Evolutionary conservation across 2,888 invertebrate genomes (phyloP), one percentile per base, ranked within the genome.

Genomic region (Acanthoscelides obtectus): DNA sequence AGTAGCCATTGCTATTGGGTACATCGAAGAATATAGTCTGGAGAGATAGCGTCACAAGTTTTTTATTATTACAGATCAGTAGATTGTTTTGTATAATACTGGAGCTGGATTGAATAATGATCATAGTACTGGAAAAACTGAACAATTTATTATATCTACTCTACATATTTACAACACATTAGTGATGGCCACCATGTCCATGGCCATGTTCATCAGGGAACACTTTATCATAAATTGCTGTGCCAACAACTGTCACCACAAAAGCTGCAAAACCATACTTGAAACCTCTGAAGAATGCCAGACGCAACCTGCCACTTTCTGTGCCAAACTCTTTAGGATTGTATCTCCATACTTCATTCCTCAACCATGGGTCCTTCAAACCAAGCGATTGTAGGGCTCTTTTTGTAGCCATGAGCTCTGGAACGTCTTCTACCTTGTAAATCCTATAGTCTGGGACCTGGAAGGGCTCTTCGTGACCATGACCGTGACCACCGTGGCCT

Each of bases 321-420:
- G 89, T 90, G 20, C 91, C 90, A 77, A 89, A 91, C 20, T 84
- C 80, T 69, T 89, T 90, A 1, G 86, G 86, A 79, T 92, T 86
- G 81, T 89, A 95, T 22, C 93, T 88, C 96, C 96, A 96, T 0
- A 92, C 94, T 85, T 95, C 93, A 84, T 96, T 96, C 81, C 96
- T 91, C 69, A 95, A 86, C 96, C 96, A 96, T 0, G 96, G 96
- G 85, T 96, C 95, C 74, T 89, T 90, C 0, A 96, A 85, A 3
- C 95, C 95, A 80, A 90, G 89, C 64, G 89, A 86, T 0, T 90
- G 91, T 20, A 96, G 87, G 0, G 89, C 89, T 74, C 88, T 86
- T 83, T 92, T 87, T 0, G 93, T 87, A 77, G 88, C 86, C 74
- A 90, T 83, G 68, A 96, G 84, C 79, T 92, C 84, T 0, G 92